phyloP scores from a whole-genome alignment of 2,113 vertebrate genomes.

The Thunnus maccoyii region DNA sequence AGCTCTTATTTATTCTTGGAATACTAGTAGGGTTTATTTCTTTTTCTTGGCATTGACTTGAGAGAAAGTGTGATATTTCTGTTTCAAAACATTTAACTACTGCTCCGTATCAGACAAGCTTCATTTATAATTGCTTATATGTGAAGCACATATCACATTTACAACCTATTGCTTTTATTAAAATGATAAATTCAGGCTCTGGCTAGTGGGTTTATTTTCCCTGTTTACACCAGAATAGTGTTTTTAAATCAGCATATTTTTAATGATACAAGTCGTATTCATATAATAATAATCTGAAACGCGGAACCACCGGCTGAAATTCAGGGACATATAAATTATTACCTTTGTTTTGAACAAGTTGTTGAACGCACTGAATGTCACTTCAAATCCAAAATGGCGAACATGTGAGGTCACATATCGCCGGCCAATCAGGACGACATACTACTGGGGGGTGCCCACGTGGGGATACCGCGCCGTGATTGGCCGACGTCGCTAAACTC shows the following conservation, averaged over 20 bases:
- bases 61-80: constrained; percentile 1
- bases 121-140: not conserved
- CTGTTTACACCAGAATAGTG: not conserved
- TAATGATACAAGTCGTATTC: not conserved
- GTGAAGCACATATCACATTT: not conserved
- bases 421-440: constrained; percentile 80
- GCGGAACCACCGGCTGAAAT: constrained; percentile 1
- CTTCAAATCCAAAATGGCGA: constrained; percentile 91
- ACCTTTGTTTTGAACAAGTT: constrained; percentile 84
- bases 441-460: constrained; percentile 81
- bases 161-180: not conserved
- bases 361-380: constrained; percentile 80
- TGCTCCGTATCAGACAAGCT: not conserved
- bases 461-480: constrained; percentile 82
- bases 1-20: constrained; percentile 33
- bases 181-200: not conserved
- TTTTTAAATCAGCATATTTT: not conserved
- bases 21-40: constrained; percentile 1
- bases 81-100: not conserved
- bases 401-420: constrained; percentile 83
- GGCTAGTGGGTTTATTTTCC: not conserved
- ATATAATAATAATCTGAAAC: not conserved
- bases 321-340: constrained; percentile 71
- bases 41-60: constrained; percentile 20
- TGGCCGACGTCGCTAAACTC: constrained; percentile 69